A percentile compares a stretch with the other conserved stretches of the same genome.
Conservation (phyloP, 2,113 vertebrate genomes). For the Geococcyx californianus region DNA sequence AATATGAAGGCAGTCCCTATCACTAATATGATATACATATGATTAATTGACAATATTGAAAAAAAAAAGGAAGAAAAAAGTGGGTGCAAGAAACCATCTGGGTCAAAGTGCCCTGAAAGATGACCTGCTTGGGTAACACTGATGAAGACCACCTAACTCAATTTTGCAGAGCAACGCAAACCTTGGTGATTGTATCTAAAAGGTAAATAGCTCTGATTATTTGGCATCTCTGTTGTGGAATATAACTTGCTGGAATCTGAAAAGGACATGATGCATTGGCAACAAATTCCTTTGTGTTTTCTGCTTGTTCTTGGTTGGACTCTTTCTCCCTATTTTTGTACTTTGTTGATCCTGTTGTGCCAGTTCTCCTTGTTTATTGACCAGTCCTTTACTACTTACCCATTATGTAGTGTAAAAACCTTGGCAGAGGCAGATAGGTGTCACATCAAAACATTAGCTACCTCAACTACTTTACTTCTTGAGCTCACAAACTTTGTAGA, state of each 20-base stretch:
- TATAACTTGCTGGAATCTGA: not conserved
- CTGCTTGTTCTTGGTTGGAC: not conserved
- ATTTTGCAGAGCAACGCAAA: not conserved
- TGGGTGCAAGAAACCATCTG: not conserved
- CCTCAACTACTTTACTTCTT: not conserved
- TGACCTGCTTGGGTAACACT: not conserved
- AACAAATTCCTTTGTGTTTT: not conserved
- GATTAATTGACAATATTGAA: not conserved
- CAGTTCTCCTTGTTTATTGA: not conserved
- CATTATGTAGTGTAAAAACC: not conserved
- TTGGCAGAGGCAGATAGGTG: not conserved
- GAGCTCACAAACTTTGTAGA: not conserved
- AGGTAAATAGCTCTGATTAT: not conserved
- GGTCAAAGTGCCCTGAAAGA: not conserved
- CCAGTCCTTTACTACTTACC: not conserved
- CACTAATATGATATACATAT: not conserved
- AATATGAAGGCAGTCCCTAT: not conserved
- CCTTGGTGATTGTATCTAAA: not conserved
- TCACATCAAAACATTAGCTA: not conserved
- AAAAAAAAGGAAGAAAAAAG: not conserved
- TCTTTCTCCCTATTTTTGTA: not conserved
- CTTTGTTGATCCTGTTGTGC: not conserved
- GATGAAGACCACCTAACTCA: not conserved
- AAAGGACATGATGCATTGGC: not conserved
- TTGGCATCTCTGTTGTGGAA: not conserved